phyloP scores from a whole-genome alignment of 2,113 vertebrate genomes.

The Pipa parva region DNA sequence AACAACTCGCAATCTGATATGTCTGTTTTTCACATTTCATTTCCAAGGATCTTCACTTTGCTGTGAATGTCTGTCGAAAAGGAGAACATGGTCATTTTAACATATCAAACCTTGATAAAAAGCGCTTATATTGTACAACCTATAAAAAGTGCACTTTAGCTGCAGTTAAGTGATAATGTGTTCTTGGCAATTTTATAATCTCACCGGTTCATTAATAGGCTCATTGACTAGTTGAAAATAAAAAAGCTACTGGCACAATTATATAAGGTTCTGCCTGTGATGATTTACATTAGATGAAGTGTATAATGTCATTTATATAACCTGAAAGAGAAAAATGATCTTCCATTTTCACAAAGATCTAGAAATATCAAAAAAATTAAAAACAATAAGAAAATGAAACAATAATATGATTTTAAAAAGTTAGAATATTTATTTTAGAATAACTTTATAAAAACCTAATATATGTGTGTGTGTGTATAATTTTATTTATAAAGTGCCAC shows the following conservation, averaged over 20 bases:
- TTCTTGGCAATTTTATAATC: conserved; percentile 19
- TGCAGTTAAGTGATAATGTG: conserved; percentile 13
- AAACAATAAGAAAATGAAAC: not conserved
- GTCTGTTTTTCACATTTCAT: too few relatives aligned
- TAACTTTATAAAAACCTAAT: too few relatives aligned
- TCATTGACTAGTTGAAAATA: conserved; percentile 26
- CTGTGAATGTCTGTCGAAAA: too few relatives aligned
- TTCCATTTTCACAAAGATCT: conserved; percentile 25
- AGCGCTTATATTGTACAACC: not conserved
- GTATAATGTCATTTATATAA: conserved; percentile 21
- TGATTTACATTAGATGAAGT: conserved; percentile 12
- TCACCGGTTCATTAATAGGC: conserved; percentile 22
- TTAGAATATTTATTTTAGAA: too few relatives aligned
- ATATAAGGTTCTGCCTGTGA: conserved; percentile 17
- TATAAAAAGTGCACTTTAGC: conserved; percentile 8
- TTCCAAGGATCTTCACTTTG: too few relatives aligned
- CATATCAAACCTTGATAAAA: not conserved
- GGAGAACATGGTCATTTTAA: not conserved
- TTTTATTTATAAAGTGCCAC: too few relatives aligned
- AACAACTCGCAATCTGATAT: too few relatives aligned
- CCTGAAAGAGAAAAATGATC: conserved; percentile 8
- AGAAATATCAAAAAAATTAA: conserved; percentile 1
- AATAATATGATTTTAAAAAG: too few relatives aligned
- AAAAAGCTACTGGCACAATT: conserved; percentile 30
- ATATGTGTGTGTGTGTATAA: not conserved